Percentiles rank a stretch among this genome's conserved stretches.
These are phyloP conservation scores for Plecturocebus donacophilus DNA, from an alignment of 2,113 vertebrate species.

Conservation along the genomic window DNA sequence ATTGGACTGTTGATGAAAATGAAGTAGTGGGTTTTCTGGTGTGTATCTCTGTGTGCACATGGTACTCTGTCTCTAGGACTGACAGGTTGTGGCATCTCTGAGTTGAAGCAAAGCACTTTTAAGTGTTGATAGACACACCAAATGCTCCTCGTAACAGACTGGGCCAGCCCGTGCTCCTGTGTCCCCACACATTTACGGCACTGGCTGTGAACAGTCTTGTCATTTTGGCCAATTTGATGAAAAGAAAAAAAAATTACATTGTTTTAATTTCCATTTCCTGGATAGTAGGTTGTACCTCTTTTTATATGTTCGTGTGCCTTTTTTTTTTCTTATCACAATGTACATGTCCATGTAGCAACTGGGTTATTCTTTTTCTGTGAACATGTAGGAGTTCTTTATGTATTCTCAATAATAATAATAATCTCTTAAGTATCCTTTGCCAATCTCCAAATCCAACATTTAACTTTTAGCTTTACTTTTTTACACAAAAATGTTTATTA, in stretches of 20 bases:
- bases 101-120: neutral
- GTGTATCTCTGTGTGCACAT: neutral
- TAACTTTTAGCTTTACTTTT: neutral
- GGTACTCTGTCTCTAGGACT: neutral
- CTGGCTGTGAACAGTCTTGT: neutral
- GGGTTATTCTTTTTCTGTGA: neutral
- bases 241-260: neutral
- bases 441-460: neutral
- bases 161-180: rapidly evolving
- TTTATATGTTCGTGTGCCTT: neutral
- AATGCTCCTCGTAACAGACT: neutral
- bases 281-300: neutral
- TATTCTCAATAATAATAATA: neutral
- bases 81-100: neutral
- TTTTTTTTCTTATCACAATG: neutral
- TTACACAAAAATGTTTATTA: neutral
- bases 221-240: neutral
- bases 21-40: neutral
- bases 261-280: neutral
- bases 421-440: neutral
- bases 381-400: neutral
- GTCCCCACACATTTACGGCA: neutral
- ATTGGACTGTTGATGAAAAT: neutral
- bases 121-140: neutral
- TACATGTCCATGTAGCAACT: neutral